Evolutionary conservation across 1,140 invertebrate species (phyloP).

Genomic region (Whitmania pigra): DNA sequence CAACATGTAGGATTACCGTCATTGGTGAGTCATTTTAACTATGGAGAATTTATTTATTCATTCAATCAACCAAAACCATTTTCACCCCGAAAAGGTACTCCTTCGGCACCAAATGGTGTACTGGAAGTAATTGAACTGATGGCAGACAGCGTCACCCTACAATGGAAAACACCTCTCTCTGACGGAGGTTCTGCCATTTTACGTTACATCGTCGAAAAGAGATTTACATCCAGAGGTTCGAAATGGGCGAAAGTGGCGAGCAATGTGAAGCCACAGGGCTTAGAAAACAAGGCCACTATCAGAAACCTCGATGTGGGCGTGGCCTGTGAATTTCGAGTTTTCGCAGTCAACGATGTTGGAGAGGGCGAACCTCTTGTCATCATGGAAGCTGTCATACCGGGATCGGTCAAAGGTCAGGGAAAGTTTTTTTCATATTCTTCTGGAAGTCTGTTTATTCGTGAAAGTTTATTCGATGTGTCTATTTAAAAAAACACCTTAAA

Average conservation of each 20-base stretch:
- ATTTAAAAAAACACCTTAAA: too few species aligned
- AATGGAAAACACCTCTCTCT: constrained; percentile 72
- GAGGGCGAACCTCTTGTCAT: constrained; percentile 3
- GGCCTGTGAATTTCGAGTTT: not conserved
- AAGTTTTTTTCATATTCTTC: not conserved
- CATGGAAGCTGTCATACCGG: not conserved
- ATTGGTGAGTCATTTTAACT: not conserved
- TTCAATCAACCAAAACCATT: not conserved
- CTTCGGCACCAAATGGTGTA: constrained; percentile 71
- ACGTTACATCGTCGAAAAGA: constrained; percentile 82
- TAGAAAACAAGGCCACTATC: not conserved
- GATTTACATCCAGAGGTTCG: constrained; percentile 57
- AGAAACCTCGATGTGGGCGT: not conserved
- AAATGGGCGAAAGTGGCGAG: constrained; percentile 52
- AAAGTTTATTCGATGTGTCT: too few species aligned
- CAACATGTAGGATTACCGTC: not conserved
- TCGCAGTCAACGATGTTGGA: constrained; percentile 5
- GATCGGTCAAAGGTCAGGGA: not conserved
- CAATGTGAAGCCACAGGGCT: not conserved
- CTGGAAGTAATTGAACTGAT: constrained; percentile 77
- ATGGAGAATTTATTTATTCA: not conserved
- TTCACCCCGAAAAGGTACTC: constrained; percentile 52
- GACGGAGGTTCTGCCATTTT: constrained; percentile 91
- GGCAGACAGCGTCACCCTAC: constrained; percentile 78
- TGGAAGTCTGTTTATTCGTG: not conserved